Evolutionary conservation across 2,113 vertebrate species (phyloP), one percentile per base, ranked within the genome.

Genomic region (Oryzias javanicus): DNA sequence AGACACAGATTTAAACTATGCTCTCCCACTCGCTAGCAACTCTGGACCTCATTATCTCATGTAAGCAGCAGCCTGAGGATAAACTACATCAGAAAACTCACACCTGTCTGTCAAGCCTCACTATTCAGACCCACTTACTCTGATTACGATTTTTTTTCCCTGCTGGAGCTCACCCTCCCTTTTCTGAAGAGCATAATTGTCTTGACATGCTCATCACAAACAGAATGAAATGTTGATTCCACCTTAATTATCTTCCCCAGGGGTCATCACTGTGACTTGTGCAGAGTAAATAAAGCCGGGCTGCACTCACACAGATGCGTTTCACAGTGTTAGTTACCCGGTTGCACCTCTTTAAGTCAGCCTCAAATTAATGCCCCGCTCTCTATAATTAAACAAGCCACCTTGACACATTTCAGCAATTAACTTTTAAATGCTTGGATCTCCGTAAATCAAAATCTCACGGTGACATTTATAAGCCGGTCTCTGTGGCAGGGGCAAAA

Each of bases 11-110:
- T 88, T 80, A 84, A 86, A 81, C 51, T 27, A 27, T 66, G 64
- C 78, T 79, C 86, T 79, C 86, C 78, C 69, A 79, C 84, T 79
- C 74, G 61, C 80, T 65, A 72, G 70, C 60, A 67, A 77, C 57
- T 44, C 41, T 70, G 75, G 66, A 82, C 76, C 80, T 88, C 83
- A 90, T 91, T 87, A 89, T 70, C 78, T 73, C 7, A 52, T 72
- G 60, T 78, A 70, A 83, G 77, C 58, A 50, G 67, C 72, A 79
- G 70, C 81, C 76, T 44, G 62, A 62, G 77, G 80, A 88, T 66
- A 55, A 82, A 64, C 76, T 2, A 10, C 79, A 66, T 82, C 57
- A 62, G 71, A 84, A 86, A 71, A 60, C 65, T 70, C 71, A 42
- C 63, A 75, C 60, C 71, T 76, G 81, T 80, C 70, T 74, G 66